Evolutionary conservation across 2,888 invertebrate genomes (phyloP).

Genomic region (Dryobota labecula): DNA sequence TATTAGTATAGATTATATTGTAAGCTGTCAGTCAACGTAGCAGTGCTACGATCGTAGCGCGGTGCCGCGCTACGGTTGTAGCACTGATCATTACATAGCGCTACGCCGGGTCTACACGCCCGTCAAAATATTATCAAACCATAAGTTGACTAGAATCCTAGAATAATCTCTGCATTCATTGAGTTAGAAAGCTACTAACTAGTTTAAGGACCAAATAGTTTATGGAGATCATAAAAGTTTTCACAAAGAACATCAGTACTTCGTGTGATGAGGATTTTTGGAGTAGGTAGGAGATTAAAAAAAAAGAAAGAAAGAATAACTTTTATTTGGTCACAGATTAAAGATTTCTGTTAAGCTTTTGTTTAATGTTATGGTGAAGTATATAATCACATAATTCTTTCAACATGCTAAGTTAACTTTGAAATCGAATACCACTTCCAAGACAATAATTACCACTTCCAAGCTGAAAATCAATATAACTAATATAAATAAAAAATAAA

Average conservation of each 20-base stretch:
- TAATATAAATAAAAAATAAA: no score
- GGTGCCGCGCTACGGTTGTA: not conserved
- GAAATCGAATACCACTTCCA: not conserved
- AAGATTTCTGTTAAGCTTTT: not conserved
- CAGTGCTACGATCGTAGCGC: not conserved
- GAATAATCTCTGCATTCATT: not conserved
- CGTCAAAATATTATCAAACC: not conserved
- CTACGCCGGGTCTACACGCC: not conserved
- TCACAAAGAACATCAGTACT: not conserved
- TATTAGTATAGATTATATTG: no score
- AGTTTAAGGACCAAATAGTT: not conserved
- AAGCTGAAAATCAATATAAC: constrained; percentile 22
- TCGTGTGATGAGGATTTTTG: not conserved
- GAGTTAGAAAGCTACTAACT: not conserved
- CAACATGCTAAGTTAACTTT: not conserved
- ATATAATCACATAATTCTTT: no score
- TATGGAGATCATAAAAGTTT: not conserved
- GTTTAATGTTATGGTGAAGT: not conserved
- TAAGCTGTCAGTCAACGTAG: not conserved
- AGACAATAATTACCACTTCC: not conserved
- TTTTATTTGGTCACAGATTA: no score
- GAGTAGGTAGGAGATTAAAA: not conserved
- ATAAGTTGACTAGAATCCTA: not conserved
- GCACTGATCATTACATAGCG: not conserved
- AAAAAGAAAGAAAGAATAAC: no score